phyloP scores from a whole-genome alignment of 2,888 invertebrate species.

The Papilio protenor region DNA sequence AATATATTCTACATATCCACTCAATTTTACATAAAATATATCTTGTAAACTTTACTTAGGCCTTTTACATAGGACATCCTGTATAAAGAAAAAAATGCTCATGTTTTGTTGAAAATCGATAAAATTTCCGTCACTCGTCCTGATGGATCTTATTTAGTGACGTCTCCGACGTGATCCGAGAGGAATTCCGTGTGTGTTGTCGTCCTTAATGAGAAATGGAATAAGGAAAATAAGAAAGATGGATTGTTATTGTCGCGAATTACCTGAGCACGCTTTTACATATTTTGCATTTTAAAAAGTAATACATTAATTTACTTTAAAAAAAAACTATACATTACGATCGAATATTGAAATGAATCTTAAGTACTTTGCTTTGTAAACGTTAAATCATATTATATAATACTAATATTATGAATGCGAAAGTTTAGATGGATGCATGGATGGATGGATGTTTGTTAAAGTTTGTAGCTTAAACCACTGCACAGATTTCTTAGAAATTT shows the following conservation, averaged over 20 bases:
- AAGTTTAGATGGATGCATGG: too few species aligned
- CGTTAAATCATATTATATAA: too few species aligned
- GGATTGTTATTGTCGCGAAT: not conserved
- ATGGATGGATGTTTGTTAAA: too few species aligned
- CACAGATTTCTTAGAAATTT: too few species aligned
- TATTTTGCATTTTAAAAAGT: not conserved
- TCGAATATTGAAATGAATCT: too few species aligned
- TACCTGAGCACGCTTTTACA: not conserved
- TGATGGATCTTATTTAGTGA: conserved; percentile 25
- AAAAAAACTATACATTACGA: too few species aligned
- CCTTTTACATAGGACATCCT: not conserved
- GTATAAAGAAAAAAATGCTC: not conserved
- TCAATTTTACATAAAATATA: not conserved
- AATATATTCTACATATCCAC: not conserved
- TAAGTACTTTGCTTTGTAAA: too few species aligned
- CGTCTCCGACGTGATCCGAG: not conserved
- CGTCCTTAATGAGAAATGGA: conserved; percentile 26
- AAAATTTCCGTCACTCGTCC: not conserved
- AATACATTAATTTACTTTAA: too few species aligned
- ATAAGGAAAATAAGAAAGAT: conserved; percentile 19
- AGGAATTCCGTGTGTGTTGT: conserved; percentile 24
- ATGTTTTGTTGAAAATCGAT: conserved; percentile 47
- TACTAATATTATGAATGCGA: too few species aligned
- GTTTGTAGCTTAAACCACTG: too few species aligned
- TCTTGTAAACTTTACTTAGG: not conserved